Evolutionary conservation across 2,888 invertebrate genomes (phyloP).

Genomic region (Acleris holmiana): DNA sequence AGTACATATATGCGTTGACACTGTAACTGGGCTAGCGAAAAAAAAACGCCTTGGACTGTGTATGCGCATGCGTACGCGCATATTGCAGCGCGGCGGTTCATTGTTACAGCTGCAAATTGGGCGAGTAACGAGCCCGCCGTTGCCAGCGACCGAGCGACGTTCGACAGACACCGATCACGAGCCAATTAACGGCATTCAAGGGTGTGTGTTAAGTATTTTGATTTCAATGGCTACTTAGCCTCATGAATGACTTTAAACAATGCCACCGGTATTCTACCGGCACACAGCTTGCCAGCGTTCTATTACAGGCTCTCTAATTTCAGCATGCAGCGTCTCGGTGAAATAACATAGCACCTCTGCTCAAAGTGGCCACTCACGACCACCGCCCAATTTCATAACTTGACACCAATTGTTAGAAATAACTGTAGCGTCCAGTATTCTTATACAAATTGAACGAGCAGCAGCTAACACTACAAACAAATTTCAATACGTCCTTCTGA

Average conservation of each 20-base stretch:
- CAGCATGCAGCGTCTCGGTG: constrained; percentile 8
- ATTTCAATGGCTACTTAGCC: constrained; percentile 1
- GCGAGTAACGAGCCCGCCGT: constrained; percentile 37
- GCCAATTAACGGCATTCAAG: constrained; percentile 40
- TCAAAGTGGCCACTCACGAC: constrained; percentile 60
- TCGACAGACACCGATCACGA: constrained; percentile 36
- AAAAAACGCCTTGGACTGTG: constrained; percentile 23
- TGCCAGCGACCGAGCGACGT: constrained; percentile 42
- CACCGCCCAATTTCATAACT: constrained; percentile 51
- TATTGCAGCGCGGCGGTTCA: constrained; percentile 12
- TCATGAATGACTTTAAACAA: constrained; percentile 10
- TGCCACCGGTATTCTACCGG: constrained; percentile 1
- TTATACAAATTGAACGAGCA: constrained; percentile 30
- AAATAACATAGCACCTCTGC: constrained; percentile 47
- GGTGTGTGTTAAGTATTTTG: constrained; percentile 29
- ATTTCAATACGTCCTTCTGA: constrained; percentile 24
- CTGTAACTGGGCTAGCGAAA: neutral
- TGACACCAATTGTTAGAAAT: constrained; percentile 47
- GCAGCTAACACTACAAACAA: constrained; percentile 26
- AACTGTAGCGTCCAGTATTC: constrained; percentile 33
- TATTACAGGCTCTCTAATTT: constrained; percentile 19
- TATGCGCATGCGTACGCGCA: neutral
- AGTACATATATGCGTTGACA: no score
- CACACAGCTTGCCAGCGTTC: constrained; percentile 11
- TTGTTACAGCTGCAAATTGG: constrained; percentile 37